Base-by-base conservation (phyloP, 2,888 invertebrate species). In the Poecilobothrus nobilitatus region DNA sequence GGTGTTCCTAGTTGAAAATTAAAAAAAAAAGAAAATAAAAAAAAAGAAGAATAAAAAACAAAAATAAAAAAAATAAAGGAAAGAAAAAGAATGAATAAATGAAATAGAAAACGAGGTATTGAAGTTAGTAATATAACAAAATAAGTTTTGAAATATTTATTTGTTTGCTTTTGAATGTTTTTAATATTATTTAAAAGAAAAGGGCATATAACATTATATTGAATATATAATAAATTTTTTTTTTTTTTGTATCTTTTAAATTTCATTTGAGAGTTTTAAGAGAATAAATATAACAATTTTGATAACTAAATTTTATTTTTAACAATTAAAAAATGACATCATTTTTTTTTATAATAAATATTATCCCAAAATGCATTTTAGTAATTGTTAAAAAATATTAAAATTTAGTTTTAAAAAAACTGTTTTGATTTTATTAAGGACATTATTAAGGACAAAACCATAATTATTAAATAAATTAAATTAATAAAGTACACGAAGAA, bases 301-400 rank as follows among this genome's bases (percentile, higher is more conserved):
- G 7, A 4, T 18, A 53, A n/a, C 53, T 53, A n/a, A 53, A 53
- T 53, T 53, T 53, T 53, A 53, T 53, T 53, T 53, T 53, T 53
- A 53, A 53, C 53, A 53, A 53, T 53, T 53, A 53, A 53, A 53
- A 53, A 53, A 53, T 53, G 53, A 18, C 53, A 53, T 53, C 53
- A n/a, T 53, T 4, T n/a, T n/a, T n/a, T n/a, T n/a, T n/a, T n/a
- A 53, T 41, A 18, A 53, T 53, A 53, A 53, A 53, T 27, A 18
- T 53, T 53, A 18, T 53, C 53, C 53, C 18, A 53, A 18, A 18
- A 53, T 53, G 53, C 53, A 53, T 53, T 53, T 53, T 53, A 53
- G 4, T 53, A 53, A 53, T 15, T 53, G 53, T 53, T 53, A 53
- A 53, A 53, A 41, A 53, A 53, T 18, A 53, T n/a, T 53, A 53